These are phyloP conservation scores for Ochropacha duplaris DNA, from an alignment of 2,888 invertebrate species.

Conservation along the genomic window DNA sequence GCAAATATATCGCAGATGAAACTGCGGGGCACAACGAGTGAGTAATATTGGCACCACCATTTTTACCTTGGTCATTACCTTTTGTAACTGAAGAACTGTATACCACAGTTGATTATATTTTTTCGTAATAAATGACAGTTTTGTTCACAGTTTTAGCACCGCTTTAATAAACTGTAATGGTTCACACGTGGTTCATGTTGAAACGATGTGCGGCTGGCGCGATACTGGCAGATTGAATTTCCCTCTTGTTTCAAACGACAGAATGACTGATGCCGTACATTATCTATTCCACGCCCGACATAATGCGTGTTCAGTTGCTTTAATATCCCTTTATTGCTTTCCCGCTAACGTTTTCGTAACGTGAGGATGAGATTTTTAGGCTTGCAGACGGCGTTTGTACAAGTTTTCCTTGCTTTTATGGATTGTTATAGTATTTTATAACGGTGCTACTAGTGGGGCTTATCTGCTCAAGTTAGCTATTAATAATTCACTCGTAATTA, in stretches of 20 bases:
- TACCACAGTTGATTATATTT: not conserved
- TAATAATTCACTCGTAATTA: too few relatives aligned
- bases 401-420: too few relatives aligned
- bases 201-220: not conserved
- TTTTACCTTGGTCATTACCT: not conserved
- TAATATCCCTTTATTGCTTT: constrained; percentile 6
- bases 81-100: too few relatives aligned
- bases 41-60: too few relatives aligned
- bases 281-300: not conserved
- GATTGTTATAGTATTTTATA: too few relatives aligned
- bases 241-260: not conserved
- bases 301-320: constrained; percentile 4
- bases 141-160: not conserved
- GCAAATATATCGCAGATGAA: too few relatives aligned
- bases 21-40: too few relatives aligned
- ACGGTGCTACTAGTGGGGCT: too few relatives aligned
- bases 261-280: constrained; percentile 1
- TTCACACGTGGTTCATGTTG: not conserved
- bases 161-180: not conserved
- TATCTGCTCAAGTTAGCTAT: too few relatives aligned
- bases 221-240: constrained; percentile 4
- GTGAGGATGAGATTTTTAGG: not conserved
- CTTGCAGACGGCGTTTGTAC: not conserved
- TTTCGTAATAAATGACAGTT: not conserved
- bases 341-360: not conserved